These are phyloP conservation scores for Lissocephala sabroskyi DNA, from an alignment of 2,888 invertebrate genomes.

Conservation along the genomic window DNA sequence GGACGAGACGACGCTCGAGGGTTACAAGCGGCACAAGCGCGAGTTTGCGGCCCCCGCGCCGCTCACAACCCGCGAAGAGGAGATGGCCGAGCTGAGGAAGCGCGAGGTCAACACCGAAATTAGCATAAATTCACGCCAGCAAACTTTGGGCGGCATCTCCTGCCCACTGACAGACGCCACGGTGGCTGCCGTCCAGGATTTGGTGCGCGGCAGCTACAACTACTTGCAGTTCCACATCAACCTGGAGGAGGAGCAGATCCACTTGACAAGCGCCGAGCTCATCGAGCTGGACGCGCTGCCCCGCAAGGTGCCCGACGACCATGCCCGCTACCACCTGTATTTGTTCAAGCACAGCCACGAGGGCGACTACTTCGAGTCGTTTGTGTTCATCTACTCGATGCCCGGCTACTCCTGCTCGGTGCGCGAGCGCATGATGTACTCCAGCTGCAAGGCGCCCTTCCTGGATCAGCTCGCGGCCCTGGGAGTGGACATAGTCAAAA, in stretches of 20 bases:
- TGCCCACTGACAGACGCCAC: constrained; percentile 91
- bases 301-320: constrained; percentile 85
- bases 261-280: constrained; percentile 83
- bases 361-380: constrained; percentile 89
- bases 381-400: constrained; percentile 98
- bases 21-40: constrained; percentile 85
- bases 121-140: constrained; percentile 86
- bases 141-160: constrained; percentile 91
- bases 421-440: constrained; percentile 98
- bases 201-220: constrained; percentile 83
- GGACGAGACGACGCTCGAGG: constrained; percentile 86
- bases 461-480: constrained; percentile 85
- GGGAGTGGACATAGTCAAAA: constrained; percentile 87
- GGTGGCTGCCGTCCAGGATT: constrained; percentile 81
- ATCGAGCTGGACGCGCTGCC: constrained; percentile 79
- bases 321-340: constrained; percentile 85
- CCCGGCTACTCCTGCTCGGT: constrained; percentile 97
- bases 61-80: constrained; percentile 89
- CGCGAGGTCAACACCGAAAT: constrained; percentile 83
- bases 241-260: constrained; percentile 83
- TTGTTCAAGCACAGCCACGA: constrained; percentile 94
- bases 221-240: constrained; percentile 83
- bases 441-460: constrained; percentile 96
- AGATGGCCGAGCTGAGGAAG: constrained; percentile 83
- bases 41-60: constrained; percentile 90